Percentiles rank a stretch among this genome's conserved stretches.
Evolutionary conservation across 2,888 invertebrate species (phyloP).

Genomic region (Drosophila pseudotakahashii): DNA sequence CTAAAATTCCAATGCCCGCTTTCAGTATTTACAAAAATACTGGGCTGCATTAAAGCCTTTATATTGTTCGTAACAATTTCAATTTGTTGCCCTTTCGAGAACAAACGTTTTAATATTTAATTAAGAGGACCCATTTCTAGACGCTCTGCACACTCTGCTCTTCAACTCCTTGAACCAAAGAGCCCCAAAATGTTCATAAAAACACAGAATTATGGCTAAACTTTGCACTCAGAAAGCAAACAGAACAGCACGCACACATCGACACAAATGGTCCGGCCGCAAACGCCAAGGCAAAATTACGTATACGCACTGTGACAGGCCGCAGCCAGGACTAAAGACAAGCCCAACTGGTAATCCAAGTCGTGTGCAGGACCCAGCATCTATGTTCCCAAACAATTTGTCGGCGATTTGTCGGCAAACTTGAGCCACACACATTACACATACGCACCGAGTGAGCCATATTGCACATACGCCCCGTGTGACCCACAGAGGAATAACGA

Average conservation of each 20-base stretch:
- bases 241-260: slow-evolving; percentile 4
- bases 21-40: too few species aligned
- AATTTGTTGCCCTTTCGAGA: neutral
- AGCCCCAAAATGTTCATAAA: slow-evolving; percentile 12
- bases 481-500: slow-evolving; percentile 32
- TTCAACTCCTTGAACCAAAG: neutral
- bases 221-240: slow-evolving; percentile 11
- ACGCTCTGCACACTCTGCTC: neutral
- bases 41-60: too few species aligned
- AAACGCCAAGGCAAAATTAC: slow-evolving; percentile 37
- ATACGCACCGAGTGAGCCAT: slow-evolving; percentile 8
- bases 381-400: slow-evolving; percentile 64
- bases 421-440: neutral
- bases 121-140: neutral
- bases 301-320: slow-evolving; percentile 46
- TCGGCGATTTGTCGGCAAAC: slow-evolving; percentile 57
- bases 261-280: slow-evolving; percentile 12
- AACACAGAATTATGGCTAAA: slow-evolving; percentile 16
- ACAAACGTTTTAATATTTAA: neutral
- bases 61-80: neutral
- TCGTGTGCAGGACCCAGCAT: slow-evolving; percentile 30
- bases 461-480: slow-evolving; percentile 38
- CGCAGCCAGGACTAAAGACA: slow-evolving; percentile 32
- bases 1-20: too few species aligned
- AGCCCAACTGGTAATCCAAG: slow-evolving; percentile 67